These are phyloP conservation scores for Sebastes diaconus DNA, from an alignment of 2,797 vertebrate species.

Conservation along the genomic window DNA sequence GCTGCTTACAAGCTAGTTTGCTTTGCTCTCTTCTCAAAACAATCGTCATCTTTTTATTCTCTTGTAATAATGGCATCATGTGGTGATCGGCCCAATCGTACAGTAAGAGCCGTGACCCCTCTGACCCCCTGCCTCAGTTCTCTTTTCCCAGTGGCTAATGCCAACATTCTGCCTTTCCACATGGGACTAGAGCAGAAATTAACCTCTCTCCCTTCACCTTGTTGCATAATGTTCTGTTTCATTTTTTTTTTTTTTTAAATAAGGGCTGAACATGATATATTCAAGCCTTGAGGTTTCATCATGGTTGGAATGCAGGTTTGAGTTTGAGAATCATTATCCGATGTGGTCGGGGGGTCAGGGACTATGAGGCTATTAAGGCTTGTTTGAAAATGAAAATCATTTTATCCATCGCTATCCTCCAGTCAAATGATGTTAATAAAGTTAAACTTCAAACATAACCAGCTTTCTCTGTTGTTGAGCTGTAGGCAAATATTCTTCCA, in stretches of 20 bases:
- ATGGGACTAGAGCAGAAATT: slow-evolving; percentile 25
- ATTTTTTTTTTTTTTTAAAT: slow-evolving; percentile 14
- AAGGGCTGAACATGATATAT: background rate
- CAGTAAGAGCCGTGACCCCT: slow-evolving; percentile 9
- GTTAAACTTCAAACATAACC: background rate
- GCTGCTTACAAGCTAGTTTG: background rate
- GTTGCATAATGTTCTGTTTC: background rate
- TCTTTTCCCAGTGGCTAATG: background rate
- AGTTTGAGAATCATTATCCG: background rate
- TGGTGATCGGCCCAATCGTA: slow-evolving; percentile 22
- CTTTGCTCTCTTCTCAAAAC: background rate
- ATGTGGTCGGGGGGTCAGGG: background rate
- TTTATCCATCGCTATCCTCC: background rate
- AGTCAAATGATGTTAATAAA: background rate
- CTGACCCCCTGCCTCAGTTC: slow-evolving; percentile 1
- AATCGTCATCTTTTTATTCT: slow-evolving; percentile 5
- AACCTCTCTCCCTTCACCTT: slow-evolving; percentile 30
- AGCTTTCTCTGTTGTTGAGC: background rate
- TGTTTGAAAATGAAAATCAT: background rate
- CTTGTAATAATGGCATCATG: slow-evolving; percentile 21
- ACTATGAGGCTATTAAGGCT: background rate
- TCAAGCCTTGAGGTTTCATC: background rate
- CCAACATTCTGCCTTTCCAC: background rate
- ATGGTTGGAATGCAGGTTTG: background rate
- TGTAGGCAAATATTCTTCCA: background rate